Conservation (phyloP, 2,113 vertebrate genomes). For the Sorex fumeus region DNA sequence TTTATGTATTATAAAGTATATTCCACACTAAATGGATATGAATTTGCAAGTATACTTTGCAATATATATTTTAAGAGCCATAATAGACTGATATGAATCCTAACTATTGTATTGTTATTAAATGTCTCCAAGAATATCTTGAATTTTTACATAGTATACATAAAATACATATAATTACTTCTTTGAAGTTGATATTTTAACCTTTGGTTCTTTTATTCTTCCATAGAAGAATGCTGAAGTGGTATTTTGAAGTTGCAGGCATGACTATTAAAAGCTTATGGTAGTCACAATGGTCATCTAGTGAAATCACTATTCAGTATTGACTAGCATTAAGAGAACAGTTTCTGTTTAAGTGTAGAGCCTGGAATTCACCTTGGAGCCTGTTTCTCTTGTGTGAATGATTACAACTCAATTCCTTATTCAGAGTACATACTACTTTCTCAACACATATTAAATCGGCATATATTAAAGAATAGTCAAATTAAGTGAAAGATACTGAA, state of each 20-base stretch:
- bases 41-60: neutral
- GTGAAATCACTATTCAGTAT: neutral
- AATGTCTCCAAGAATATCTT: neutral
- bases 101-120: conserved; percentile 19
- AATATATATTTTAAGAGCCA: neutral
- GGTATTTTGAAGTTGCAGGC: neutral
- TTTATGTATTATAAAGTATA: neutral
- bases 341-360: neutral
- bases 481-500: neutral
- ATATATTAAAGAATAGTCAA: neutral
- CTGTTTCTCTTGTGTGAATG: neutral
- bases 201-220: neutral
- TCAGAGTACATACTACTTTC: neutral
- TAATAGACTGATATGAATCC: neutral
- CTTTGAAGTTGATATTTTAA: neutral
- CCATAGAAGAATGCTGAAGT: neutral
- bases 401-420: neutral
- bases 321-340: neutral
- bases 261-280: neutral
- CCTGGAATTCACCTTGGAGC: neutral
- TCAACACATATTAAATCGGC: neutral
- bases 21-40: neutral
- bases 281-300: neutral
- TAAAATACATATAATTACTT: neutral
- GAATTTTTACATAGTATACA: neutral